Conservation (phyloP, 1,140 invertebrate genomes). For the Acromyrmex heyeri region DNA sequence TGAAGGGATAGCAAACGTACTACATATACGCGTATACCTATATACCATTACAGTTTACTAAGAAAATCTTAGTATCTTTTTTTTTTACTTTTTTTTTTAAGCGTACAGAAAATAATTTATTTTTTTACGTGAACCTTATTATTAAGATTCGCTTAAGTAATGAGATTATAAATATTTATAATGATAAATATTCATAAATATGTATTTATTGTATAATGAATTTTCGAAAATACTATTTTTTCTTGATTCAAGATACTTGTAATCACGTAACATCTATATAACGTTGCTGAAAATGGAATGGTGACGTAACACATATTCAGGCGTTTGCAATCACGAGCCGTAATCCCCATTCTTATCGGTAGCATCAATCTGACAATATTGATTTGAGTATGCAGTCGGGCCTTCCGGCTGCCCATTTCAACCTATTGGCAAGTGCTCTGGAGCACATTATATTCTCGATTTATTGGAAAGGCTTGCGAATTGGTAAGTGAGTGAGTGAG, state of each 20-base stretch:
- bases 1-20: conserved; percentile 55
- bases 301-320: conserved; percentile 3
- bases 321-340: conserved; percentile 31
- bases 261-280: neutral
- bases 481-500: neutral
- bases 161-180: neutral
- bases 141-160: neutral
- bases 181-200: neutral
- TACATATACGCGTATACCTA: conserved; percentile 10
- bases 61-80: neutral
- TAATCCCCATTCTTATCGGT: conserved; percentile 58
- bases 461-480: conserved; percentile 58
- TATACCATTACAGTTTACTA: conserved; percentile 4
- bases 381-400: conserved; percentile 45
- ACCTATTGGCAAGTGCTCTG: conserved; percentile 51
- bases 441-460: conserved; percentile 59
- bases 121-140: neutral
- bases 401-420: conserved; percentile 60
- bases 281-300: neutral
- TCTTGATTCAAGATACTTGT: neutral
- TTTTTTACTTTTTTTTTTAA: neutral
- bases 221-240: neutral
- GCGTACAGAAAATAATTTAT: neutral
- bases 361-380: conserved; percentile 61
- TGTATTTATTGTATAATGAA: neutral